Conservation (phyloP, 2,888 invertebrate genomes). For the Fragum sueziense region DNA sequence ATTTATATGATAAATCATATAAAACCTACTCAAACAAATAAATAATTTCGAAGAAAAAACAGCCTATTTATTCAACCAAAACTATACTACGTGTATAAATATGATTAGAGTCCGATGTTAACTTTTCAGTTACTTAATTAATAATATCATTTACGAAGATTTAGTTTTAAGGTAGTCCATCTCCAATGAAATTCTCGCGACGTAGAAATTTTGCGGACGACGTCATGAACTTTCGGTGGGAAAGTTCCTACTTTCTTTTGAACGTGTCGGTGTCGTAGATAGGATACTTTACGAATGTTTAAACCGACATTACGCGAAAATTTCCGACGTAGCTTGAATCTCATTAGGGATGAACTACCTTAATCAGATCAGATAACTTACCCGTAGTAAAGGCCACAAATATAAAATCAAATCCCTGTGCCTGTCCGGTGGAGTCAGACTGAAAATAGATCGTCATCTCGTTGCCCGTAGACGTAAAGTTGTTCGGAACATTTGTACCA, state of each 20-base stretch:
- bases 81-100: too few species aligned
- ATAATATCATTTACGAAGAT: too few species aligned
- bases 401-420: conserved; percentile 48
- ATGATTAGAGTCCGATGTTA: too few species aligned
- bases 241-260: not conserved
- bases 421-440: conserved; percentile 44
- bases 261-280: not conserved
- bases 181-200: too few species aligned
- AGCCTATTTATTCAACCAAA: too few species aligned
- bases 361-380: not conserved
- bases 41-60: too few species aligned
- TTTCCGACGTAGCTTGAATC: too few species aligned
- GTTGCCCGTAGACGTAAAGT: conserved; percentile 45
- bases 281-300: not conserved
- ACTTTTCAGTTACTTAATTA: not conserved
- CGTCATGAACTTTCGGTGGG: not conserved
- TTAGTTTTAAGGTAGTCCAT: too few species aligned
- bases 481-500: conserved; percentile 16
- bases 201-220: too few species aligned
- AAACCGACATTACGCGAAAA: not conserved
- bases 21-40: too few species aligned
- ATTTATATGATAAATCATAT: too few species aligned
- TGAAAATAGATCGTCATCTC: conserved; percentile 49
- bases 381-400: conserved; percentile 53
- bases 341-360: too few species aligned